Percentiles rank a stretch among this genome's conserved stretches.
Conservation (phyloP, 1,140 invertebrate genomes). For the Diprion similis region DNA sequence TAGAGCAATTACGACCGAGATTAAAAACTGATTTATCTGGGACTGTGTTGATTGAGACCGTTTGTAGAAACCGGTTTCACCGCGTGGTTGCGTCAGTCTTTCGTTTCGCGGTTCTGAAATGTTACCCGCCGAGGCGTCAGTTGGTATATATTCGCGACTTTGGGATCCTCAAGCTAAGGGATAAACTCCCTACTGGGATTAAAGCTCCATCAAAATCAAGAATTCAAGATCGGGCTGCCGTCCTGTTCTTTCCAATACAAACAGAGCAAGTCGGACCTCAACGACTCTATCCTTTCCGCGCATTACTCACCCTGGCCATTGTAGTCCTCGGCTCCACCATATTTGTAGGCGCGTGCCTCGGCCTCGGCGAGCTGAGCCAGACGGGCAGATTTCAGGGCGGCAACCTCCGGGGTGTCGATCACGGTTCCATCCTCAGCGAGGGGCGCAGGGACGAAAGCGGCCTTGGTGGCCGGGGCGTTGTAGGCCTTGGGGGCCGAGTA, state of each 20-base stretch:
- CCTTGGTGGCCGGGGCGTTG: conserved; percentile 30
- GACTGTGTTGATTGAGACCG: too few species aligned
- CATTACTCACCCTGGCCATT: conserved; percentile 10
- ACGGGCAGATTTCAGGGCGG: conserved; percentile 60
- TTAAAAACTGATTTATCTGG: too few species aligned
- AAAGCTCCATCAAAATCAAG: too few species aligned
- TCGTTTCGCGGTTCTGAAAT: background rate
- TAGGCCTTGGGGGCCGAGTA: conserved; percentile 36
- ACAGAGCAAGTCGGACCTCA: conserved; percentile 28
- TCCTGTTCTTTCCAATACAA: too few species aligned
- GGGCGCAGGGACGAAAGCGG: conserved; percentile 60
- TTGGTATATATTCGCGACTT: background rate
- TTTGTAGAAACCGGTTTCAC: background rate
- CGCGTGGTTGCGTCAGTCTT: background rate
- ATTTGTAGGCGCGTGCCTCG: conserved; percentile 62
- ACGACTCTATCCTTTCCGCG: background rate
- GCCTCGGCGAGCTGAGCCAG: conserved; percentile 55
- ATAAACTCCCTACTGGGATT: too few species aligned
- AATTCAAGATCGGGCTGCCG: too few species aligned
- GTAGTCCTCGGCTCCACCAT: conserved; percentile 52
- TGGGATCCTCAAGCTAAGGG: too few species aligned
- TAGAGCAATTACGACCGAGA: too few species aligned
- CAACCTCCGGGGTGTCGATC: conserved; percentile 69
- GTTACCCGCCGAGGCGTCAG: background rate
- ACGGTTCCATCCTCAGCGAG: conserved; percentile 65